Base-by-base conservation (phyloP, 2,797 vertebrate genomes). In the Heliangelus exortis region DNA sequence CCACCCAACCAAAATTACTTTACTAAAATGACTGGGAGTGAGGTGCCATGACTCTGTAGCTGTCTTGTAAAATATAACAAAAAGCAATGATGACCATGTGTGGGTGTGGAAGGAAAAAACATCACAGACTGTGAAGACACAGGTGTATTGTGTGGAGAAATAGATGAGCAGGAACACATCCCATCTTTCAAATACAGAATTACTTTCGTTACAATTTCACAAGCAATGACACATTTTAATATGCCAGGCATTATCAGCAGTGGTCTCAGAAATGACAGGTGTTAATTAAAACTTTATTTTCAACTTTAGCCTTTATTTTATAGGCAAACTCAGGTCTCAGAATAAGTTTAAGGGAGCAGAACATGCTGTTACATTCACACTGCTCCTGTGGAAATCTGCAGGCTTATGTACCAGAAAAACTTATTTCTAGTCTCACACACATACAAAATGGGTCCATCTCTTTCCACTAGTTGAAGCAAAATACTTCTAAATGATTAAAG, bases 221-320 rank as follows among this genome's bases (percentile, higher is more conserved):
- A 92, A 93, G 78, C 18, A 63, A 17, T 45, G 43, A 47, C 16
- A n/a, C 5, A 34, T 90, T 94, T 94, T 86, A 84, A 88, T 53
- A 92, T 77, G 61, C 22, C 67, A 88, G 55, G 10, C 33, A 4
- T 29, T 81, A 53, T 85, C 82, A 94, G 76, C 26, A 88, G 50
- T 12, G 45, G 36, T 68, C 53, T 87, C 66, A 86, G 58, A 89
- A 95, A 81, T 19, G 0, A 62, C 16, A 90, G 20, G 7, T 76
- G 53, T 26, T 85, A 93, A 89, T 66, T 79, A 92, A 89, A 93
- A 93, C 4, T 50, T 92, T 73, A 55, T 89, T 92, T 89, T 66
- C 61, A 75, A 75, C n/a, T 74, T 84, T 36, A 73, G 15, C 26
- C 36, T 75, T 3, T 57, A 67, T 92, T 90, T 87, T 68, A 78